These are phyloP conservation scores for Pimpla rufipes DNA, from an alignment of 2,888 invertebrate genomes.

Conservation along the genomic window DNA sequence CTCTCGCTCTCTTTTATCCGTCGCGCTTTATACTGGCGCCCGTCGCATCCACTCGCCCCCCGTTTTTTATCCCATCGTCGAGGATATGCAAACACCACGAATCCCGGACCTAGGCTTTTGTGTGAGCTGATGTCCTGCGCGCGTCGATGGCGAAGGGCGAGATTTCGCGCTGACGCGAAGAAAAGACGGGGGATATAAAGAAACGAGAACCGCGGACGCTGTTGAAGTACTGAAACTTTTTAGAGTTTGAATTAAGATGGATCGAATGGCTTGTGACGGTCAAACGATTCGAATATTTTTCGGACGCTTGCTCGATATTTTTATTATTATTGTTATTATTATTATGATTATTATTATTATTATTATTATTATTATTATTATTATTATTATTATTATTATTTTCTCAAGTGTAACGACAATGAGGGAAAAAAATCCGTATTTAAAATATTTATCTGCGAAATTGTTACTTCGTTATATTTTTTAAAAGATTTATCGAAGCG, in stretches of 20 bases:
- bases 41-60: background rate
- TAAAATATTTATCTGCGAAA: too few relatives aligned
- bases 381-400: too few relatives aligned
- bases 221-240: background rate
- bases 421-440: too few relatives aligned
- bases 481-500: too few relatives aligned
- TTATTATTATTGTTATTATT: background rate
- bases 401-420: too few relatives aligned
- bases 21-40: background rate
- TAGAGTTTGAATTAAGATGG: background rate
- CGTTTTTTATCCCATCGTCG: conserved; percentile 26
- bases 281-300: background rate
- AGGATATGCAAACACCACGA: conserved; percentile 42
- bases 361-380: too few relatives aligned
- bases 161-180: conserved; percentile 18
- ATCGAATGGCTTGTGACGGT: background rate
- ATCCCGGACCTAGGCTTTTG: conserved; percentile 55
- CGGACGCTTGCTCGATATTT: background rate
- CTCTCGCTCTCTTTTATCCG: conserved; percentile 41
- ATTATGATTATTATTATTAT: too few relatives aligned
- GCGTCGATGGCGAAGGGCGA: conserved; percentile 9
- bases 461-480: too few relatives aligned
- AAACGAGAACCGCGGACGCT: conserved; percentile 33
- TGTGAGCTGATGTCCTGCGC: conserved; percentile 12
- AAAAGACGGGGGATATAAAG: conserved; percentile 2